Base-by-base conservation (phyloP, 1,140 invertebrate genomes). In the Ectropis grisescens region DNA sequence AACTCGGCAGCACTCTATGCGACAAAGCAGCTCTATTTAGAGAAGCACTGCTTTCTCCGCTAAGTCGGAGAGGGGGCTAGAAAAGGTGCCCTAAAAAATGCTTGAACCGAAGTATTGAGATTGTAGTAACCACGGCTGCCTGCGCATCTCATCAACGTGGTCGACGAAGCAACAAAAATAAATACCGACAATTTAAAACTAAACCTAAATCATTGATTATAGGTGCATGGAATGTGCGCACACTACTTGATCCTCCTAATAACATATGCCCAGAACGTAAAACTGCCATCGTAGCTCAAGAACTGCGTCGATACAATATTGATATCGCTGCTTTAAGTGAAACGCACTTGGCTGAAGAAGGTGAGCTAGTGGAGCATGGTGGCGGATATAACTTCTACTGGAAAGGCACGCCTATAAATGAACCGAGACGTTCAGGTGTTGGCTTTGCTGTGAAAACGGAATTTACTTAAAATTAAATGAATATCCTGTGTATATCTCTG, bases 71-170 rank as follows among this genome's bases (percentile, higher is more conserved):
- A 40, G 22, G 44, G 37, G 38, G 31, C 38, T 58, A 58, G 46
- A 53, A 58, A 53, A 53, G 47, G 41, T 58, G 37, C 37, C 37
- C 25, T n/a, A 29, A 58, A 44, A 44, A 53, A 36, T 41, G 43
- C 28, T 45, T 11, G 11, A 26, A 34, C 41, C 33, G 8, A 16
- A n/a, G 8, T 14, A 8, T 2, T 1, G 28, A n/a, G 33, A n/a
- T 34, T 32, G 40, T 37, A 33, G 46, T 37, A 34, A 41, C 46
- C 33, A 22, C 41, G 37, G 50, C 38, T 39, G 25, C 36, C 35
- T 23, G 2, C 10, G 37, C 42, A 46, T 47, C 37, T 24, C 3
- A 37, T 31, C 5, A n/a, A 27, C 40, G 33, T 31, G 37, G 34
- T 45, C 29, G 38, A 47, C 9, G 14, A 5, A 24, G 41, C 13